phyloP scores from a whole-genome alignment of 92 coral and sea anemone species.

The Epizoanthus fatuus region DNA sequence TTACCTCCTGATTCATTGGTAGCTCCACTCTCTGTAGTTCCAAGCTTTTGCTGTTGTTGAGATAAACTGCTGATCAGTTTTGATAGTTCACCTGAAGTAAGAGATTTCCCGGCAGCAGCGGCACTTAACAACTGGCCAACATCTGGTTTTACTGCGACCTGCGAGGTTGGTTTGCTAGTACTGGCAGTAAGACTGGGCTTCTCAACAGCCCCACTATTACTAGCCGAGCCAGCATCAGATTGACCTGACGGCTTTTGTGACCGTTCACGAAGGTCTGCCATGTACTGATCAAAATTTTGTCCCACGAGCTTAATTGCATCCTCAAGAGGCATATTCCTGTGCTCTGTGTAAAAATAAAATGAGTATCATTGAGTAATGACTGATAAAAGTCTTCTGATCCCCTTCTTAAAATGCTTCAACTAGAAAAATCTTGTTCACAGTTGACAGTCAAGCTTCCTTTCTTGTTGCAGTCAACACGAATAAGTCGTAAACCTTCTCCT shows the following conservation, averaged over 20 bases:
- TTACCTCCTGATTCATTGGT: slow-evolving; percentile 83
- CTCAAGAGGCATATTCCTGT: slow-evolving; percentile 99
- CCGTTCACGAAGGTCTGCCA: slow-evolving; percentile 99
- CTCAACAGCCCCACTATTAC: slow-evolving; percentile 59
- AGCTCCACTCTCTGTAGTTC: slow-evolving; percentile 53
- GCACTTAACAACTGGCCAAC: slow-evolving; percentile 71
- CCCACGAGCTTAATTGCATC: slow-evolving; percentile 98
- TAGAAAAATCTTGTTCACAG: slow-evolving; percentile 20
- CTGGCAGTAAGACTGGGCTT: slow-evolving; percentile 51
- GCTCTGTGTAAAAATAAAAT: slow-evolving; percentile 99
- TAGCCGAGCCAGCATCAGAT: slow-evolving; percentile 57
- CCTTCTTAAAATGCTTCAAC: slow-evolving; percentile 1
- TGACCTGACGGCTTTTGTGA: slow-evolving; percentile 50
- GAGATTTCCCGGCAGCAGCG: slow-evolving; percentile 91
- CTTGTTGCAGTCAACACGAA: not conserved
- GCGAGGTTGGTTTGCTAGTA: slow-evolving; percentile 27
- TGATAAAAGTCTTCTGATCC: slow-evolving; percentile 24
- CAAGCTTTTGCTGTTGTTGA: slow-evolving; percentile 84
- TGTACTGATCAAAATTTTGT: slow-evolving; percentile 99
- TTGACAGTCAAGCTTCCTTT: not conserved
- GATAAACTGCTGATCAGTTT: slow-evolving; percentile 91
- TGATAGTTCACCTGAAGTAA: slow-evolving; percentile 87
- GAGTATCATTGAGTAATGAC: slow-evolving; percentile 54
- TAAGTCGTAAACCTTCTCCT: no score
- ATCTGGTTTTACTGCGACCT: slow-evolving; percentile 33